phyloP scores from a whole-genome alignment of 2,113 vertebrate species.

The Hoplias malabaricus region DNA sequence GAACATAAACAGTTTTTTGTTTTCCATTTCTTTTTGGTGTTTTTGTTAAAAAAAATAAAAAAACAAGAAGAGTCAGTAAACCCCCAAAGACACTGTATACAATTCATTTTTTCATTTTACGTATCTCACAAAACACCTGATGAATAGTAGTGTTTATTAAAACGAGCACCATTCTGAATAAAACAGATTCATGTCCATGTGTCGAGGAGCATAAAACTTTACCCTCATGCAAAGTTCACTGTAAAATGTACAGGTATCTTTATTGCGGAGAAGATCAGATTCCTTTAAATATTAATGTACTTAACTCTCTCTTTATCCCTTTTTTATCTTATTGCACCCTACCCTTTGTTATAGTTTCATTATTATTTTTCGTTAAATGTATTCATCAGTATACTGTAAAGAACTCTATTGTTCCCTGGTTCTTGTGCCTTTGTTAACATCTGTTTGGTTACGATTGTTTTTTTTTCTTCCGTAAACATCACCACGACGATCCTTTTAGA shows the following conservation, averaged over 20 bases:
- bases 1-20: no score
- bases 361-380: slow-evolving; percentile 56
- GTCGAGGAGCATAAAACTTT: slow-evolving; percentile 76
- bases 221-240: slow-evolving; percentile 88
- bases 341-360: slow-evolving; percentile 50
- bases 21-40: no score
- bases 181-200: slow-evolving; percentile 72
- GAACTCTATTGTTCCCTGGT: slow-evolving; percentile 47
- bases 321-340: slow-evolving; percentile 47
- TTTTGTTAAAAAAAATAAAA: no score
- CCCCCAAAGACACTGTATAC: no score
- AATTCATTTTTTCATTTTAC: not conserved
- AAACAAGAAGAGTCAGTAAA: no score
- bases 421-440: slow-evolving; percentile 41
- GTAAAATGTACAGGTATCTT: slow-evolving; percentile 85
- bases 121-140: slow-evolving; percentile 61
- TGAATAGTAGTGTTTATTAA: slow-evolving; percentile 76
- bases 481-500: slow-evolving; percentile 42
- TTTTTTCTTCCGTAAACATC: slow-evolving; percentile 45
- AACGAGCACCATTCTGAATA: slow-evolving; percentile 77
- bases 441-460: slow-evolving; percentile 43
- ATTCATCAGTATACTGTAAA: slow-evolving; percentile 47
- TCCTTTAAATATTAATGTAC: slow-evolving; percentile 74
- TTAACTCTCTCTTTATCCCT: slow-evolving; percentile 47
- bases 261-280: slow-evolving; percentile 86